Evolutionary conservation across 1,140 invertebrate genomes (phyloP).

Genomic region (Samia ricini): DNA sequence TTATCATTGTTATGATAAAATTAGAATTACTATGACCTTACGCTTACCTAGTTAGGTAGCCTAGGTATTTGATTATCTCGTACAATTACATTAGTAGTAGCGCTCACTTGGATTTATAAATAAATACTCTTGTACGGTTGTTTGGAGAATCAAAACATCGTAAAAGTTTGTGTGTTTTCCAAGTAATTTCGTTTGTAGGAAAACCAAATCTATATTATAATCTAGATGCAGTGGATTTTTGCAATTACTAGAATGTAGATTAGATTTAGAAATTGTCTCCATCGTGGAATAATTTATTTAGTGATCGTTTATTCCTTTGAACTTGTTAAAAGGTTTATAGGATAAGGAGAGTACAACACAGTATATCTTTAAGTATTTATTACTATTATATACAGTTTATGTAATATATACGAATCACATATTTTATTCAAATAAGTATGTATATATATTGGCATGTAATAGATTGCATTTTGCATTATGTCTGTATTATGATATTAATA

Average conservation of each 20-base stretch:
- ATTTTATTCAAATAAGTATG: too few relatives aligned
- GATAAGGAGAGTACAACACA: too few relatives aligned
- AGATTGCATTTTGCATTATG: too few relatives aligned
- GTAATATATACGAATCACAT: too few relatives aligned
- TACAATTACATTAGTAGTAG: background rate
- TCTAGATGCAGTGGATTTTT: background rate
- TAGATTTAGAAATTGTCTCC: too few relatives aligned
- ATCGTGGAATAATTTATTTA: too few relatives aligned
- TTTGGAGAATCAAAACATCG: background rate
- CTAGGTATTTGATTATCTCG: background rate
- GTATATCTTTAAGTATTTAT: too few relatives aligned
- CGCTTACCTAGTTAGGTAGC: background rate
- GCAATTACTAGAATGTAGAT: background rate
- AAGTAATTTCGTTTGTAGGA: background rate
- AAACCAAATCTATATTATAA: background rate
- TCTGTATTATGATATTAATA: too few relatives aligned
- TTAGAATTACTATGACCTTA: constrained; percentile 5
- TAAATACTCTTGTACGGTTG: background rate
- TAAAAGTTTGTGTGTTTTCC: background rate
- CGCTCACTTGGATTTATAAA: background rate
- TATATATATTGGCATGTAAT: too few relatives aligned
- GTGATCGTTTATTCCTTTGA: too few relatives aligned
- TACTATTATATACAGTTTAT: too few relatives aligned
- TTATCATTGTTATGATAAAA: constrained; percentile 9
- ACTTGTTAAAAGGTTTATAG: too few relatives aligned